A percentile compares a stretch with the other conserved stretches of the same genome.
Conservation (phyloP, 2,797 vertebrate genomes). For the Calcarius lapponicus region DNA sequence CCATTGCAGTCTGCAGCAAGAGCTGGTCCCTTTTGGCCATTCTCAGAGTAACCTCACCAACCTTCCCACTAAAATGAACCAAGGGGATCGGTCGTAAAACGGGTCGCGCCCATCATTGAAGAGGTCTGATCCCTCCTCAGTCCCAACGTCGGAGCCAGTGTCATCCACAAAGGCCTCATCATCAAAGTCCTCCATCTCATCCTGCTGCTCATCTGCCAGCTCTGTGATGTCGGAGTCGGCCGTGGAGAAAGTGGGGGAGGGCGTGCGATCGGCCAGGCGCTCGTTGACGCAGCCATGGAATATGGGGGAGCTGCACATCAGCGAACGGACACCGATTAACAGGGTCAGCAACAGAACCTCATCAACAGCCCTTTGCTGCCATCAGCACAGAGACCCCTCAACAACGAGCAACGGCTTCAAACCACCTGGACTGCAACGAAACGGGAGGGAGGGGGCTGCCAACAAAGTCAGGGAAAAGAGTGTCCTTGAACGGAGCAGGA, state of each 20-base stretch:
- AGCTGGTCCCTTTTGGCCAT: slow-evolving; percentile 79
- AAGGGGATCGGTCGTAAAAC: slow-evolving; percentile 99
- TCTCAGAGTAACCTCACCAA: slow-evolving; percentile 88
- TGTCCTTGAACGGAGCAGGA: slow-evolving; percentile 30
- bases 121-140: slow-evolving; percentile 97
- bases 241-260: slow-evolving; percentile 98
- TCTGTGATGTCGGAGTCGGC: slow-evolving; percentile 98
- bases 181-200: slow-evolving; percentile 96
- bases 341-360: slow-evolving; percentile 54
- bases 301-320: slow-evolving; percentile 92
- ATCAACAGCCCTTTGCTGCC: slow-evolving; percentile 34
- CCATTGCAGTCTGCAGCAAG: slow-evolving; percentile 56
- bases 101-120: slow-evolving; percentile 98
- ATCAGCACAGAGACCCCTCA: slow-evolving; percentile 52
- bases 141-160: slow-evolving; percentile 95
- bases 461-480: not conserved
- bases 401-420: slow-evolving; percentile 44
- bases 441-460: not conserved
- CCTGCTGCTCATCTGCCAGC: slow-evolving; percentile 96
- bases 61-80: slow-evolving; percentile 99
- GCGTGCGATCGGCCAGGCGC: slow-evolving; percentile 95
- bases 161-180: slow-evolving; percentile 98
- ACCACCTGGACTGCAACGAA: not conserved
- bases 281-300: slow-evolving; percentile 99
- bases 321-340: slow-evolving; percentile 70